Base-by-base conservation (phyloP, 2,113 vertebrate species). In the Arizona elegans region DNA sequence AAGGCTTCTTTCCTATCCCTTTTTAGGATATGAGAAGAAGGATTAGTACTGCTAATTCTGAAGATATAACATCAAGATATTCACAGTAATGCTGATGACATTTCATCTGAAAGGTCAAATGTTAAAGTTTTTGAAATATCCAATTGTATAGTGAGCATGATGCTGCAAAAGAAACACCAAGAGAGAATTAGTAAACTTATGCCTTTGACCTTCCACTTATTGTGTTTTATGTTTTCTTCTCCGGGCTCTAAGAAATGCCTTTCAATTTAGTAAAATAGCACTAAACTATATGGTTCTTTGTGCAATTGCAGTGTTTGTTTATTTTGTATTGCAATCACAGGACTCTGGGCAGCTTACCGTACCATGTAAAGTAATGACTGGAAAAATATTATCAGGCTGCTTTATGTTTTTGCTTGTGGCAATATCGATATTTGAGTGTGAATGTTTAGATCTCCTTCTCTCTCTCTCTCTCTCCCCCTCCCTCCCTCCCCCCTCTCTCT, bases 61-160 rank as follows among this genome's bases (percentile, higher is more conserved):
- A 93, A 91, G 89, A 94, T 95, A 95, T 95, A 81, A 90, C 94
- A 91, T 94, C 0, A 90, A 0, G 92, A 29, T 62, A 56, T 96
- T 95, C 94, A 93, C 92, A 96, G 91, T 95, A 94, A 91, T 91
- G 0, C 94, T 95, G 92, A 91, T 96, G 97, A 94, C 95, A 95
- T 97, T 97, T 97, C 90, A 94, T 96, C 93, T 96, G 93, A 93
- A 97, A 97, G 97, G 95, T 96, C 96, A 97, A 96, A 89, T 96
- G 88, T 93, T 96, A 93, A 95, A 95, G 88, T 91, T 96, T 87
- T 96, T 94, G 88, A 96, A 97, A 95, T 94, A 93, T 54, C 70
- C 52, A 93, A 94, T 95, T 95, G 92, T 29, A 5, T 91, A 90
- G 91, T 94, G 52, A 90, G 58, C 88, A 91, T 75, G 87, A 93